Conservation (phyloP, 2,797 vertebrate species). For the Cyprinodon diabolis region DNA sequence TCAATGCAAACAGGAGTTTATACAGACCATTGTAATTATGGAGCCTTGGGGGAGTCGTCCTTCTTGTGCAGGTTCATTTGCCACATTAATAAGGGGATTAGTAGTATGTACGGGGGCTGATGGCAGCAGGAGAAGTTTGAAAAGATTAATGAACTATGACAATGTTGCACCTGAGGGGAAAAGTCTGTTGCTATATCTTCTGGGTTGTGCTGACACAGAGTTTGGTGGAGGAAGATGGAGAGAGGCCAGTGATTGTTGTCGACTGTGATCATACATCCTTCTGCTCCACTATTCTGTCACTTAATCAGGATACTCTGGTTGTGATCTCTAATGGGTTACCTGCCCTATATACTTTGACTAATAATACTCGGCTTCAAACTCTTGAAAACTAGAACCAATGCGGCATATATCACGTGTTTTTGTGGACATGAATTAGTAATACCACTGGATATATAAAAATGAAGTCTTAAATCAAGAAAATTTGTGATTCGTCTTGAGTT, state of each 20-base stretch:
- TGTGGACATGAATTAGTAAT: slow-evolving; percentile 6
- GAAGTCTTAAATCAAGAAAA: slow-evolving; percentile 24
- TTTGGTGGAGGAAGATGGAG: slow-evolving; percentile 72
- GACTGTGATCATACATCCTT: slow-evolving; percentile 67
- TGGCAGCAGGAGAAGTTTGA: slow-evolving; percentile 82
- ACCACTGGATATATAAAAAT: slow-evolving; percentile 12
- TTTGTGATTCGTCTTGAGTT: slow-evolving; percentile 26
- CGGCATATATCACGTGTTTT: slow-evolving; percentile 8
- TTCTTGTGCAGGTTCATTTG: slow-evolving; percentile 85
- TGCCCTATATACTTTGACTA: slow-evolving; percentile 30
- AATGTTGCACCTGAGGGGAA: slow-evolving; percentile 87
- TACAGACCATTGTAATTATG: slow-evolving; percentile 85
- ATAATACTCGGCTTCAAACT: slow-evolving; percentile 19
- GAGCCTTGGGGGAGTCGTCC: slow-evolving; percentile 82
- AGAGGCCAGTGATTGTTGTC: slow-evolving; percentile 67
- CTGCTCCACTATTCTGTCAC: slow-evolving; percentile 59
- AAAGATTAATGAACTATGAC: slow-evolving; percentile 91
- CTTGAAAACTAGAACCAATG: slow-evolving; percentile 10
- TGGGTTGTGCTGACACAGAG: slow-evolving; percentile 79
- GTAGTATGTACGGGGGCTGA: slow-evolving; percentile 80
- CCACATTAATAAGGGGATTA: slow-evolving; percentile 88
- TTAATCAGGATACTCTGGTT: slow-evolving; percentile 40
- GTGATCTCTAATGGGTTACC: slow-evolving; percentile 45
- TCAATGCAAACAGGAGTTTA: slow-evolving; percentile 81
- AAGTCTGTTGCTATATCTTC: slow-evolving; percentile 84